phyloP scores from a whole-genome alignment of 2,797 vertebrate species.

The Platyrinchus mystaceus region DNA sequence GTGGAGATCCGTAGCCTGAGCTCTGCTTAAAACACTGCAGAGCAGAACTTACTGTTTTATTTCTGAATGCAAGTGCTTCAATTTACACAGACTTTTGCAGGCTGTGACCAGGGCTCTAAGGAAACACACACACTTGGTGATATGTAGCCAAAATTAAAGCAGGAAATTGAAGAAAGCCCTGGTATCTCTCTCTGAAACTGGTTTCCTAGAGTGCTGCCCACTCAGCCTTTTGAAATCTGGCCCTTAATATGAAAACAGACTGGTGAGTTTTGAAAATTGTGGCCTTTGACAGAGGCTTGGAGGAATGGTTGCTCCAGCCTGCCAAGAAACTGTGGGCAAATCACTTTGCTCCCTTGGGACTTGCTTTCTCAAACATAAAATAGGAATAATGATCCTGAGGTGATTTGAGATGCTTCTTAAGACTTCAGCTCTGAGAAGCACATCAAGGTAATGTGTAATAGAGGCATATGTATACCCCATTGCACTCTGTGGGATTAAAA shows the following conservation, averaged over 20 bases:
- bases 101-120: neutral
- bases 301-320: neutral
- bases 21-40: neutral
- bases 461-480: neutral
- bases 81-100: neutral
- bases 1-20: neutral
- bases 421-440: neutral
- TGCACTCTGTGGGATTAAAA: conserved; percentile 4
- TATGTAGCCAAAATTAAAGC: neutral
- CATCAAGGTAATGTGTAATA: neutral
- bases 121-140: neutral
- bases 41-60: neutral
- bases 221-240: neutral
- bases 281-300: neutral
- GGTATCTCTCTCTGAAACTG: neutral
- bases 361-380: neutral
- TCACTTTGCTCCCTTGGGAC: neutral
- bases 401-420: conserved; percentile 15
- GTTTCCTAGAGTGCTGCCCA: neutral
- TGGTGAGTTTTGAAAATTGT: neutral
- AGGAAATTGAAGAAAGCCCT: neutral
- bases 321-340: neutral
- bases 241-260: neutral
- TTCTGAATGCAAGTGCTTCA: neutral
- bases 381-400: neutral